Evolutionary conservation across 2,797 vertebrate genomes (phyloP).

Genomic region (Syngnathus acus): DNA sequence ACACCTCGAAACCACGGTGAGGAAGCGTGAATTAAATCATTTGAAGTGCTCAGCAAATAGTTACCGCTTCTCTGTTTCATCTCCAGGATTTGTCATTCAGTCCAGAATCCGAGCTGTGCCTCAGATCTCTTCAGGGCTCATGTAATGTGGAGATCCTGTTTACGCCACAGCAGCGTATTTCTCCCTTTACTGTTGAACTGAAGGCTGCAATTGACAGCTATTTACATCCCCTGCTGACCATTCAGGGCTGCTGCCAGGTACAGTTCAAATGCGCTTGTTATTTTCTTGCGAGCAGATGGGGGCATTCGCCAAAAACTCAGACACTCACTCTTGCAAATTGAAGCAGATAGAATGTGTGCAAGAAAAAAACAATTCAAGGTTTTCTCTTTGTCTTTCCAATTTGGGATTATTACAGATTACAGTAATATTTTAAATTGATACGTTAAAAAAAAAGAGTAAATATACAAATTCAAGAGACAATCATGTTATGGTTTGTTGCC

Average conservation of each 20-base stretch:
- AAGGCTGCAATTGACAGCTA: conserved; percentile 68
- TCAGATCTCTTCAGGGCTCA: conserved; percentile 66
- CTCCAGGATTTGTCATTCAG: conserved; percentile 71
- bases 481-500: not conserved
- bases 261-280: not conserved
- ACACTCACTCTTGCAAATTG: not conserved
- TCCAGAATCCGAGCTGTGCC: conserved; percentile 59
- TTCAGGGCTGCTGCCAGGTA: conserved; percentile 78
- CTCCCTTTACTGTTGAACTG: conserved; percentile 73
- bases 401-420: not conserved
- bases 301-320: too few species aligned
- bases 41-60: not conserved
- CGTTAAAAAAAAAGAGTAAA: not conserved
- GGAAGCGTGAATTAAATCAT: not conserved
- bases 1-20: conserved; percentile 71
- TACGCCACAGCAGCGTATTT: conserved; percentile 60
- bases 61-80: not conserved
- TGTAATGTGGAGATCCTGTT: conserved; percentile 73
- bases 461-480: not conserved
- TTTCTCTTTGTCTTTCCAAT: not conserved
- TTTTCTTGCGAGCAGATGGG: not conserved
- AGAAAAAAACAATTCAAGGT: not conserved
- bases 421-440: not conserved
- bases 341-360: not conserved
- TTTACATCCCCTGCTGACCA: conserved; percentile 70